Evolutionary conservation across 2,113 vertebrate species (phyloP).

Genomic region (Epinephelus lanceolatus): DNA sequence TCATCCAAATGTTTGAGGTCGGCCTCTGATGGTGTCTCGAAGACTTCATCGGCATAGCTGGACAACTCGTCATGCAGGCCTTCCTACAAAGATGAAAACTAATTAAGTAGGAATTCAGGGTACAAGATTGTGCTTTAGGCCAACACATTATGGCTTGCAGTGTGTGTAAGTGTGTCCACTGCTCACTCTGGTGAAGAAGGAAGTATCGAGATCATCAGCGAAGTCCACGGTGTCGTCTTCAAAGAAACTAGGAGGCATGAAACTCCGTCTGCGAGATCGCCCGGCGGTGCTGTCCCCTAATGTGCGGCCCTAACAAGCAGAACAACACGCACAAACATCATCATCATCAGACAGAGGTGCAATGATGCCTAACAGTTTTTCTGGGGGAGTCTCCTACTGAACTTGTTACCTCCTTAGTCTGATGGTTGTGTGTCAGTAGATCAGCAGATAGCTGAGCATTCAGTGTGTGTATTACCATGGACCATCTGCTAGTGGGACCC

Average conservation of each 20-base stretch:
- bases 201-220: conserved; percentile 95
- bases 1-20: conserved; percentile 86
- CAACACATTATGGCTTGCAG: not conserved
- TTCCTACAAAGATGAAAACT: conserved; percentile 84
- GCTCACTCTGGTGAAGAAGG: conserved; percentile 97
- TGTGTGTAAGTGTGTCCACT: not conserved
- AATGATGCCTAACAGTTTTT: not conserved
- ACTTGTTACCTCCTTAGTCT: not conserved
- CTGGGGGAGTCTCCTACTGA: not conserved
- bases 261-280: conserved; percentile 89
- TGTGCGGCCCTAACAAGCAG: conserved; percentile 88
- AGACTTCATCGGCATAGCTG: conserved; percentile 94
- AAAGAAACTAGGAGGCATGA: conserved; percentile 92
- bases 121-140: not conserved
- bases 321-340: not conserved
- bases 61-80: conserved; percentile 93
- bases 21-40: conserved; percentile 94
- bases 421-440: conserved; percentile 11
- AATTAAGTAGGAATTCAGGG: not conserved
- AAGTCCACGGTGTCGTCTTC: conserved; percentile 95
- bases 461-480: conserved; percentile 16
- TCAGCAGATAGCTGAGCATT: conserved; percentile 59
- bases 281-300: conserved; percentile 86
- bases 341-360: not conserved
- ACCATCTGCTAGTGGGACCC: conserved; percentile 60